A percentile compares a stretch with the other conserved stretches of the same genome.
These are phyloP conservation scores for Steromphala cineraria DNA, from an alignment of 2,888 invertebrate species.

Conservation along the genomic window DNA sequence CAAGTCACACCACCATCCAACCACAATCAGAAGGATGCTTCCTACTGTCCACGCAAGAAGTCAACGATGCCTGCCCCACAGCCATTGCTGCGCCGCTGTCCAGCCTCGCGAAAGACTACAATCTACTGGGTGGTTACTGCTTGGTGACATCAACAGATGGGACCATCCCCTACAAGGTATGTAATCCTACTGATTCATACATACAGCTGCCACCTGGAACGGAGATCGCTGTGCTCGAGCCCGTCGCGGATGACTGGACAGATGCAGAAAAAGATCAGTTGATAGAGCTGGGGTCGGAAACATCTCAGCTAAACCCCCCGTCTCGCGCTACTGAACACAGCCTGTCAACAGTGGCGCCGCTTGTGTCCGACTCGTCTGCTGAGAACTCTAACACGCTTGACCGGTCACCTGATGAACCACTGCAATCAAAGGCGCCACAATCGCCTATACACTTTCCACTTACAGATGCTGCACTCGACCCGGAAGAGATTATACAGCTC, in stretches of 20 bases:
- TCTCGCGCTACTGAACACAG: no score
- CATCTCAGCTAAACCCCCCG: no score
- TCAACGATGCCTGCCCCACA: not conserved
- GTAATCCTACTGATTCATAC: slow-evolving; percentile 33
- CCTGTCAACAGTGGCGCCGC: no score
- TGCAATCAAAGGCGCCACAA: not conserved
- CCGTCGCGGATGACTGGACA: not conserved
- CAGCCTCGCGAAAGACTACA: not conserved
- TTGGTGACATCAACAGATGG: not conserved
- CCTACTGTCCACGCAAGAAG: not conserved
- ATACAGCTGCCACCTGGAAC: slow-evolving; percentile 28
- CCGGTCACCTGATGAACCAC: no score
- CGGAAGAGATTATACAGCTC: not conserved
- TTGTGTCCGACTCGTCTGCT: no score
- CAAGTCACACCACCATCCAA: not conserved
- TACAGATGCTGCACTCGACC: not conserved
- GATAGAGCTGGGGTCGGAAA: no score
- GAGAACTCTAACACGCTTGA: no score
- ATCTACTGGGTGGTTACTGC: not conserved
- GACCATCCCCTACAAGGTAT: slow-evolving; percentile 4
- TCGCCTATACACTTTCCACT: slow-evolving; percentile 19
- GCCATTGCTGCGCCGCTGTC: not conserved
- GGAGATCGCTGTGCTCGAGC: slow-evolving; percentile 28
- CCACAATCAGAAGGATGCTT: not conserved
- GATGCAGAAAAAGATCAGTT: no score